Evolutionary conservation across 2,113 vertebrate genomes (phyloP).

Genomic region (Nesospiza acunhae): DNA sequence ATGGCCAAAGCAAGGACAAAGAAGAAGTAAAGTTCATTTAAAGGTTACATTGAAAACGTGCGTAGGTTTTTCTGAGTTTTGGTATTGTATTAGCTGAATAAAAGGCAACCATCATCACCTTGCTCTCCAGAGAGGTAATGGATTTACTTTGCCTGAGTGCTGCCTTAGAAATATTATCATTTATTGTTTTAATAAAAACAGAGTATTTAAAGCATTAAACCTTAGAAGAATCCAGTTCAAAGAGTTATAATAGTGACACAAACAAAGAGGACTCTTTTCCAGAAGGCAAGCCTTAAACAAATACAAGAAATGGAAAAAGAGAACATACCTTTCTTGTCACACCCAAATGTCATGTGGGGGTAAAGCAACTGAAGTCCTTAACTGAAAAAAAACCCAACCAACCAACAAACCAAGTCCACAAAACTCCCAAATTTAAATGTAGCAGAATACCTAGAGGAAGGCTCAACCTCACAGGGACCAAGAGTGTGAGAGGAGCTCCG

Average conservation of each 20-base stretch:
- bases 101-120: background rate
- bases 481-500: fast-evolving
- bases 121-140: background rate
- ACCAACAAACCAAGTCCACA: background rate
- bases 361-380: background rate
- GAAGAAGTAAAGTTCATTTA: background rate
- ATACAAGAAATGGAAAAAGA: background rate
- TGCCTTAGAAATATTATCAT: background rate
- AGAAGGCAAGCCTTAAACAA: background rate
- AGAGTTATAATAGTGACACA: background rate
- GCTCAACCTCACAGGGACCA: background rate
- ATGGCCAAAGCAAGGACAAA: background rate
- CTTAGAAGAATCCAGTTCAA: background rate
- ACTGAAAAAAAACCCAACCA: background rate
- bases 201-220: background rate
- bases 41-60: background rate
- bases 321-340: background rate
- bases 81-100: background rate
- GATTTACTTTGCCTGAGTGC: background rate
- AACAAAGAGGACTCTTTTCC: background rate
- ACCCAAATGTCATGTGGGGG: fast-evolving
- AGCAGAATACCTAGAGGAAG: background rate
- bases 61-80: background rate
- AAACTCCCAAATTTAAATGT: background rate
- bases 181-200: background rate